Conservation (phyloP, 2,797 vertebrate genomes). For the Tiaroga cobitis region DNA sequence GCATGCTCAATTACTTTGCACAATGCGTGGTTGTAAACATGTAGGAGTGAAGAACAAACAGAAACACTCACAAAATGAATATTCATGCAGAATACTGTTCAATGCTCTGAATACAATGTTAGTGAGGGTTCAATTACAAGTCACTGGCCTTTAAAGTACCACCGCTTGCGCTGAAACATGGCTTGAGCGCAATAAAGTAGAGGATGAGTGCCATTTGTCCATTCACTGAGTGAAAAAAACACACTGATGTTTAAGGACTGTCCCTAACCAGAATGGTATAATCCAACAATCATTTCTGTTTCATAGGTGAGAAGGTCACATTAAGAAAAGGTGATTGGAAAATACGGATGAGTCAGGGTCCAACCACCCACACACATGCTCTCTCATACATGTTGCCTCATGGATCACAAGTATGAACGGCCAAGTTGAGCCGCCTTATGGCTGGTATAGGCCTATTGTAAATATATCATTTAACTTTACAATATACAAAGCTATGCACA, state of each 20-base stretch:
- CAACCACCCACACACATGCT: constrained; percentile 20
- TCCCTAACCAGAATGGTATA: constrained; percentile 10
- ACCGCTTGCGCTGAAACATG: not conserved
- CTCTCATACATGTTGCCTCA: not conserved
- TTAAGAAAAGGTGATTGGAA: constrained; percentile 27
- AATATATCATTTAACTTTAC: not conserved
- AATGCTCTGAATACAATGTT: not conserved
- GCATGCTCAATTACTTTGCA: constrained; percentile 45
- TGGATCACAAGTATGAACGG: not conserved
- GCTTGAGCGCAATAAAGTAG: not conserved
- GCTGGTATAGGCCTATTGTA: not conserved
- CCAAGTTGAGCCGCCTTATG: not conserved
- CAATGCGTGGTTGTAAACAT: constrained; percentile 56
- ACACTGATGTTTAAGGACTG: not conserved
- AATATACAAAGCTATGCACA: not conserved
- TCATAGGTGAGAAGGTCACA: constrained; percentile 35
- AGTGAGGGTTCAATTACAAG: not conserved
- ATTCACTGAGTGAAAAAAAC: not conserved
- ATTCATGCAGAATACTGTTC: not conserved
- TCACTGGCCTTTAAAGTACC: not conserved
- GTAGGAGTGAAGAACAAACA: constrained; percentile 50
- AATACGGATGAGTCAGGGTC: constrained; percentile 59
- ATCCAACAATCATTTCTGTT: constrained; percentile 15
- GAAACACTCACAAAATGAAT: constrained; percentile 13
- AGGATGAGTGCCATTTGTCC: not conserved